phyloP scores from a whole-genome alignment of 1,140 invertebrate genomes.

The Ptiloglossa arizonensis region DNA sequence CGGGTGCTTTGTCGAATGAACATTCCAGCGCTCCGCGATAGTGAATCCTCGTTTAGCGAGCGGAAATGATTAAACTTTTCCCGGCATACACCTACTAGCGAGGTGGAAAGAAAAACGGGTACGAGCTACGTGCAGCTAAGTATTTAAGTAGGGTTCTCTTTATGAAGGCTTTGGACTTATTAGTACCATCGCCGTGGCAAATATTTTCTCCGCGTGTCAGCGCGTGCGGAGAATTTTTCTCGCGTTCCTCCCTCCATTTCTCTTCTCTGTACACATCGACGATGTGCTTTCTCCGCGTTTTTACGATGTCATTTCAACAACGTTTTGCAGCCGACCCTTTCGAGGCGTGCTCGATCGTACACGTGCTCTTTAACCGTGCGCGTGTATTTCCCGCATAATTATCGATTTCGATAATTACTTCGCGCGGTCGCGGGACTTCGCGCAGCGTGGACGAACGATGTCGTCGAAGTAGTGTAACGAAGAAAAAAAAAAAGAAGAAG shows the following conservation, averaged over 20 bases:
- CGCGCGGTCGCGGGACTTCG: no score
- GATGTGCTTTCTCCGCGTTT: not conserved
- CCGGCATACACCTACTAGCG: constrained; percentile 5
- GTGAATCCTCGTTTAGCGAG: not conserved
- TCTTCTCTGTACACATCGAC: not conserved
- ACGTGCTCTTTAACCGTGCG: not conserved
- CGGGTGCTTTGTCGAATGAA: not conserved
- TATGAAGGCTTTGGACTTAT: constrained; percentile 61
- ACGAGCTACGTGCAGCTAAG: constrained; percentile 27
- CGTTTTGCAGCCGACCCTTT: constrained; percentile 10
- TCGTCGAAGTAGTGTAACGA: not conserved
- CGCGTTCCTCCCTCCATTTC: constrained; percentile 2
- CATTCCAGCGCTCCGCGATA: not conserved
- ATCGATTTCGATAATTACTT: not conserved
- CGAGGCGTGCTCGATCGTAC: not conserved
- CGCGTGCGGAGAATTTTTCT: constrained; percentile 34
- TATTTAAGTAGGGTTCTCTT: constrained; percentile 61
- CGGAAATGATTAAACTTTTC: constrained; percentile 51
- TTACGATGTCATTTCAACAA: not conserved
- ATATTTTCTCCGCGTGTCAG: constrained; percentile 46
- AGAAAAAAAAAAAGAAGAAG: no score
- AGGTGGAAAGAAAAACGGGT: not conserved
- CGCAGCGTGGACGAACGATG: no score
- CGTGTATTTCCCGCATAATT: not conserved
- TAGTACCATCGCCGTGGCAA: constrained; percentile 42